Conservation (phyloP, 2,113 vertebrate genomes). For the Megaceryle maxima region DNA sequence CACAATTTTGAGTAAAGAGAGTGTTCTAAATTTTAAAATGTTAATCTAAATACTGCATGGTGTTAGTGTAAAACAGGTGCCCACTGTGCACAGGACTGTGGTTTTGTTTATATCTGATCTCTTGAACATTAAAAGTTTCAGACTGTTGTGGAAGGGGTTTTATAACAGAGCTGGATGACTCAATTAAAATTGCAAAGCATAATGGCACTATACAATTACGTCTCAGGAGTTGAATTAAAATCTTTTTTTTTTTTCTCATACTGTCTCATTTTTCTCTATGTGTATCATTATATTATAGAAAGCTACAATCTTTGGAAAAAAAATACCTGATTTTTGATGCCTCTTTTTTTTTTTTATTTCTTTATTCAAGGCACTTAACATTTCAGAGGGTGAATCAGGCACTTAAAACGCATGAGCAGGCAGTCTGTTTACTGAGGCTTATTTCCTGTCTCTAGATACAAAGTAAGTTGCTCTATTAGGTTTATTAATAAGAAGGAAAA, state of each 20-base stretch:
- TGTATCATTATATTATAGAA: neutral
- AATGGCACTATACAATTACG: neutral
- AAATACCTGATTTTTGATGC: neutral
- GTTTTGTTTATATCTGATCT: neutral
- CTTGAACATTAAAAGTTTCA: neutral
- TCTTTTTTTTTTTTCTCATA: neutral
- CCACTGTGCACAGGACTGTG: neutral
- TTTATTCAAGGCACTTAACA: neutral
- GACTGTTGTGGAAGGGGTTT: neutral
- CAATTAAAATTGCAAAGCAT: neutral
- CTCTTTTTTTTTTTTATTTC: neutral
- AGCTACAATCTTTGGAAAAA: neutral
- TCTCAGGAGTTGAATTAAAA: neutral
- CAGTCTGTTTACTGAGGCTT: neutral
- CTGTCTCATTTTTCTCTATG: neutral
- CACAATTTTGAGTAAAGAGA: neutral
- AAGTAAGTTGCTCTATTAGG: neutral
- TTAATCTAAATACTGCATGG: neutral
- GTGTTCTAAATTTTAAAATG: neutral
- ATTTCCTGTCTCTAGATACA: neutral
- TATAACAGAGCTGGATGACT: neutral
- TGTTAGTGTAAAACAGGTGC: neutral
- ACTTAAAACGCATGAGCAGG: neutral
- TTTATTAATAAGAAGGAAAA: neutral
- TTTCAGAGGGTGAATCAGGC: neutral